phyloP scores from a whole-genome alignment of 1,140 invertebrate species.

The Apis mellifera region DNA sequence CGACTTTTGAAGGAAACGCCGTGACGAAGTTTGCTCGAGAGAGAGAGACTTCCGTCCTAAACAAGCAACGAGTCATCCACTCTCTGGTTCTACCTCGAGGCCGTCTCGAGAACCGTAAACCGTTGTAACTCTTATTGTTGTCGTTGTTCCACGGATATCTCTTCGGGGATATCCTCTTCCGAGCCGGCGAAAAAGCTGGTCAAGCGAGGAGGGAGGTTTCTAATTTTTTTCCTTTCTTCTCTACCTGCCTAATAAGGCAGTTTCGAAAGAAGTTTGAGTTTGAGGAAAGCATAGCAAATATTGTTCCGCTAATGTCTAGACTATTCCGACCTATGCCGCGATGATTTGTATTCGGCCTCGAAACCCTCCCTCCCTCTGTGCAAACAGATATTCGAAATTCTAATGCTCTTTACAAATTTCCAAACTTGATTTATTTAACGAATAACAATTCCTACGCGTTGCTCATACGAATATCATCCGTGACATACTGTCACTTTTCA shows the following conservation, averaged over 20 bases:
- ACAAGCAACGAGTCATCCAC: slow-evolving; percentile 41
- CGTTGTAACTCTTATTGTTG: slow-evolving; percentile 47
- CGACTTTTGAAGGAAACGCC: slow-evolving; percentile 36
- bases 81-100: slow-evolving; percentile 1
- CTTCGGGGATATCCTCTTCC: background rate
- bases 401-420: background rate
- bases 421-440: no score
- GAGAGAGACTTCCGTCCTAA: slow-evolving; percentile 50
- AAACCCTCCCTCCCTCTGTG: no score
- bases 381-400: background rate
- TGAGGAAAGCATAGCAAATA: slow-evolving; percentile 31
- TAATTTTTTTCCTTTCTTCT: slow-evolving; percentile 48
- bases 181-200: slow-evolving; percentile 28
- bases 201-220: slow-evolving; percentile 1
- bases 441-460: no score
- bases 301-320: slow-evolving; percentile 15
- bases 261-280: background rate
- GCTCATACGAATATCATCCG: no score
- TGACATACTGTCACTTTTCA: no score
- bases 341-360: background rate
- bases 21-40: background rate
- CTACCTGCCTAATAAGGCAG: background rate
- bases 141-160: slow-evolving; percentile 16
- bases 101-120: background rate
- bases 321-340: no score